Evolutionary conservation across 2,888 invertebrate species (phyloP).

Genomic region (Orthonevra nobilis): DNA sequence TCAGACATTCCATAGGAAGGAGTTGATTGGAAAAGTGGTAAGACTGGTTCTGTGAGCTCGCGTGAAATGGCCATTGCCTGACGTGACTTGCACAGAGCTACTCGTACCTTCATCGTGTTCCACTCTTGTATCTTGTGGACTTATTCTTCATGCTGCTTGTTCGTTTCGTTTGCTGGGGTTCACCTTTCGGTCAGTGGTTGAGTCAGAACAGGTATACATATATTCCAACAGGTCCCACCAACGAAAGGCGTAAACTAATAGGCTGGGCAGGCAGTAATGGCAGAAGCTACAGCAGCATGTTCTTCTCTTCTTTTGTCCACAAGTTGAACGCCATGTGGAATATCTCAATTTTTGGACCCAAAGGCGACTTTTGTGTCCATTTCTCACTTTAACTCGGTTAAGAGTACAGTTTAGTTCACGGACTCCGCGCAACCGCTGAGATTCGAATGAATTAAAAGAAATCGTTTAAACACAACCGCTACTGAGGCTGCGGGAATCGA

Average conservation of each 20-base stretch:
- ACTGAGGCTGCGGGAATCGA: neutral
- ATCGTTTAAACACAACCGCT: slow-evolving; percentile 3
- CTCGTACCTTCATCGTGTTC: slow-evolving; percentile 55
- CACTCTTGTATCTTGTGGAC: slow-evolving; percentile 15
- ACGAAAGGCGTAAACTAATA: slow-evolving; percentile 30
- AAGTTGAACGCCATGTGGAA: slow-evolving; percentile 48
- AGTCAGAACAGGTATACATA: slow-evolving; percentile 60
- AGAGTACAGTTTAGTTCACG: slow-evolving; percentile 44
- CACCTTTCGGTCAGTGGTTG: neutral
- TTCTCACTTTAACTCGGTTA: slow-evolving; percentile 44
- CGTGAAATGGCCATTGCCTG: slow-evolving; percentile 69
- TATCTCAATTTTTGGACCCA: slow-evolving; percentile 52
- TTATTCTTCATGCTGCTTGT: slow-evolving; percentile 30
- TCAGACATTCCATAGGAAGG: slow-evolving; percentile 65
- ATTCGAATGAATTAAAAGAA: slow-evolving; percentile 13
- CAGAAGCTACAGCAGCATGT: slow-evolving; percentile 39
- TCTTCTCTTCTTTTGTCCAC: slow-evolving; percentile 45
- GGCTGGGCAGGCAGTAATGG: slow-evolving; percentile 30
- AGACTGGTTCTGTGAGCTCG: slow-evolving; percentile 67
- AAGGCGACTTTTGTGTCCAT: slow-evolving; percentile 44
- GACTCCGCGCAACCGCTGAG: too few species aligned
- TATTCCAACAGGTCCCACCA: slow-evolving; percentile 54
- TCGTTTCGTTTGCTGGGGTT: slow-evolving; percentile 11
- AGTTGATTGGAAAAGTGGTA: slow-evolving; percentile 70
- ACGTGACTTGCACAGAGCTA: slow-evolving; percentile 63